Conservation (phyloP, 2,113 vertebrate species). For the Microtus ochrogaster region DNA sequence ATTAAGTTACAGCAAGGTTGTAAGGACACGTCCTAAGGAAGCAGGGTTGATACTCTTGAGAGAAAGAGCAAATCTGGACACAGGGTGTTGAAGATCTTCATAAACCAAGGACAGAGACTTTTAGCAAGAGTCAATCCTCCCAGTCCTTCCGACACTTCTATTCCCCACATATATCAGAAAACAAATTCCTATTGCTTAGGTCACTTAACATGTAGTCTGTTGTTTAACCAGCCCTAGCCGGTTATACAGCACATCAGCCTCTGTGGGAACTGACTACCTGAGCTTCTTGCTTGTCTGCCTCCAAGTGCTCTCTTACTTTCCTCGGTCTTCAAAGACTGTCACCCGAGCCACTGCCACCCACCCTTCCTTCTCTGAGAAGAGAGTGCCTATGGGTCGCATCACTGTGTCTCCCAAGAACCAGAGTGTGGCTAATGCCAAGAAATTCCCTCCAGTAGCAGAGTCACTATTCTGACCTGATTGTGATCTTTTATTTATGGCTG, state of each 20-base stretch:
- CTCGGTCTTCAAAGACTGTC: neutral
- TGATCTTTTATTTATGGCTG: neutral
- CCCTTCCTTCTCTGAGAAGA: neutral
- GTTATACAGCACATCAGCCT: accelerated
- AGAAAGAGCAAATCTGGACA: neutral
- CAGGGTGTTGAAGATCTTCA: neutral
- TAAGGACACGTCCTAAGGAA: neutral
- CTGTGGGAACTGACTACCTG: neutral
- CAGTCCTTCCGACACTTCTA: neutral
- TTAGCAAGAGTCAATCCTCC: neutral
- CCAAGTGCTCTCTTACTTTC: neutral
- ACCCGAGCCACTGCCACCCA: neutral
- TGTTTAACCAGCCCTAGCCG: neutral
- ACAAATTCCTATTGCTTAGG: neutral
- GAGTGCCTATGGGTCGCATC: neutral
- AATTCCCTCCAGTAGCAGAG: neutral
- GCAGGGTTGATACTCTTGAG: neutral
- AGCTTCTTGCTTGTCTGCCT: neutral
- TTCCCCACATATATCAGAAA: neutral
- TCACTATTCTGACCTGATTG: neutral
- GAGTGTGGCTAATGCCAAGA: neutral
- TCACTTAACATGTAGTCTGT: neutral
- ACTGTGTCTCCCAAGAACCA: neutral
- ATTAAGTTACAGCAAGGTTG: neutral
- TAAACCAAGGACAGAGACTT: neutral